Conservation (phyloP, 2,888 invertebrate genomes). For the Eilema caniola region DNA sequence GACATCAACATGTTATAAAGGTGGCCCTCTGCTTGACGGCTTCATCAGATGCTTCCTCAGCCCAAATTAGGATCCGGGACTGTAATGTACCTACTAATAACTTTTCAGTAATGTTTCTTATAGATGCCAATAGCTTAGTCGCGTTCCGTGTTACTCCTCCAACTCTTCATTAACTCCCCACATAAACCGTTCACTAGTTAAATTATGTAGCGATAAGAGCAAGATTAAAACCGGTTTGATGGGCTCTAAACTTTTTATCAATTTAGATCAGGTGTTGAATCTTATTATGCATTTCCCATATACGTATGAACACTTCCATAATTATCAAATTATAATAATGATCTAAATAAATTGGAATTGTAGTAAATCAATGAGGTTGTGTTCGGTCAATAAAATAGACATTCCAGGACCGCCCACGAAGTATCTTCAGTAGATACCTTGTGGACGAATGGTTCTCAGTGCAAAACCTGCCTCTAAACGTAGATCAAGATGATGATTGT, state of each 20-base stretch:
- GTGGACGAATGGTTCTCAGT: conserved; percentile 21
- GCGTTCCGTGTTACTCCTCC: not conserved
- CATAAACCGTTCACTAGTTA: conserved; percentile 37
- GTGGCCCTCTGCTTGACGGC: no score
- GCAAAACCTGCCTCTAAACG: conserved; percentile 26
- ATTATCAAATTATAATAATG: conserved; percentile 54
- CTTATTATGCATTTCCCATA: conserved; percentile 39
- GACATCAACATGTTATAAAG: no score
- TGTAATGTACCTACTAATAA: no score
- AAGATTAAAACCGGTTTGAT: conserved; percentile 34
- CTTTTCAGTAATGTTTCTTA: not conserved
- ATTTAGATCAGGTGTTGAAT: conserved; percentile 45
- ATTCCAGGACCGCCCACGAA: conserved; percentile 67
- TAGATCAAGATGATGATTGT: conserved; percentile 27
- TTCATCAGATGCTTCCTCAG: no score
- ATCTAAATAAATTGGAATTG: conserved; percentile 59
- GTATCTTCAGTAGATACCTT: conserved; percentile 41
- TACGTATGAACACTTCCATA: conserved; percentile 46
- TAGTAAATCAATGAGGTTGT: conserved; percentile 60
- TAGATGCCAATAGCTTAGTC: not conserved
- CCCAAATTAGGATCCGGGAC: no score
- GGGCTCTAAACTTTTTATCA: conserved; percentile 41
- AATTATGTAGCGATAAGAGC: conserved; percentile 31
- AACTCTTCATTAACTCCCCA: conserved; percentile 16
- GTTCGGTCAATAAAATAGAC: conserved; percentile 62